These are phyloP conservation scores for Bombus fervidus DNA, from an alignment of 1,140 invertebrate genomes.

Conservation along the genomic window DNA sequence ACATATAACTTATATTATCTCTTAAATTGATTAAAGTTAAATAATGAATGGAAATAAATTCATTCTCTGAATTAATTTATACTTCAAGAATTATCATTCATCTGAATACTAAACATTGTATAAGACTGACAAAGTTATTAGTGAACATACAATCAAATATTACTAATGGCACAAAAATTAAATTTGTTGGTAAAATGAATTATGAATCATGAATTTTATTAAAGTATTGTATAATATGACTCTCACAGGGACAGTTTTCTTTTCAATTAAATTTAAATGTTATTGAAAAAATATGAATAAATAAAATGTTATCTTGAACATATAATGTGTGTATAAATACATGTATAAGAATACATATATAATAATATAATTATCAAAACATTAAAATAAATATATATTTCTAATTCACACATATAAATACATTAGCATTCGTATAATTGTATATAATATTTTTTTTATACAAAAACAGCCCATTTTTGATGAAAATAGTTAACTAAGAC, in stretches of 20 bases:
- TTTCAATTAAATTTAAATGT: background rate
- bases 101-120: background rate
- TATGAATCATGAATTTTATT: background rate
- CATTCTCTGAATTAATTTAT: background rate
- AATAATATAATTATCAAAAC: conserved; percentile 16
- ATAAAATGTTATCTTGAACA: conserved; percentile 23
- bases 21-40: conserved; percentile 2
- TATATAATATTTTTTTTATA: conserved; percentile 14
- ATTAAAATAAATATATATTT: conserved; percentile 23
- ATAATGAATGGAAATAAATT: background rate
- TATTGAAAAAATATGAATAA: conserved; percentile 3
- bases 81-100: background rate
- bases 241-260: background rate
- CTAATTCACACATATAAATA: conserved; percentile 4
- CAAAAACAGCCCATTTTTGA: conserved; percentile 24
- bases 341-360: conserved; percentile 2
- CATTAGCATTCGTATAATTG: background rate
- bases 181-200: background rate
- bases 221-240: background rate
- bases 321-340: background rate
- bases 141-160: background rate
- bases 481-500: conserved; percentile 13
- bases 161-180: background rate
- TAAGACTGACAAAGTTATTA: background rate
- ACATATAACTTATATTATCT: background rate